Evolutionary conservation across 2,888 invertebrate species (phyloP).

Genomic region (Hyalella azteca): DNA sequence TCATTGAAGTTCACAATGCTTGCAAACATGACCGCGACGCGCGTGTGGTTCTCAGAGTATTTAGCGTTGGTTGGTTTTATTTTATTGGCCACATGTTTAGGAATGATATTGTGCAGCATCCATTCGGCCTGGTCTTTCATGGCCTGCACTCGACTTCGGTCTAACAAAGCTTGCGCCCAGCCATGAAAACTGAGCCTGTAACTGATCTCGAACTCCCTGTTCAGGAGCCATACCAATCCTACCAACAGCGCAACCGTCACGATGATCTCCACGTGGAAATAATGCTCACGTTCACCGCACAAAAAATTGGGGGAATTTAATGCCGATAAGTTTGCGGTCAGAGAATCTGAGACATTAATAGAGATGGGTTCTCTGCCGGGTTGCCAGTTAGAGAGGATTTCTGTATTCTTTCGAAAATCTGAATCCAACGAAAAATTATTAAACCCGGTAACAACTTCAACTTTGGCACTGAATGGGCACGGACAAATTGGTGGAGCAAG

Average conservation of each 20-base stretch:
- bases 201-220: slow-evolving; percentile 93
- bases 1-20: slow-evolving; percentile 97
- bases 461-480: slow-evolving; percentile 37
- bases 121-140: slow-evolving; percentile 96
- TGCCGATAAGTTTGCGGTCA: neutral
- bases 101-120: slow-evolving; percentile 95
- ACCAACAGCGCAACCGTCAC: slow-evolving; percentile 82
- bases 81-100: slow-evolving; percentile 91
- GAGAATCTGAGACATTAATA: slow-evolving; percentile 16
- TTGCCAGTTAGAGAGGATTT: neutral
- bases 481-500: slow-evolving; percentile 64
- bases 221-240: slow-evolving; percentile 88
- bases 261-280: slow-evolving; percentile 72
- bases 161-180: slow-evolving; percentile 85
- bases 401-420: neutral
- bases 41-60: slow-evolving; percentile 92
- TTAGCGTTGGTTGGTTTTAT: slow-evolving; percentile 80
- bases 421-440: neutral
- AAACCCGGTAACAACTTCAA: slow-evolving; percentile 1
- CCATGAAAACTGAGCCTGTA: slow-evolving; percentile 92
- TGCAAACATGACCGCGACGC: slow-evolving; percentile 93
- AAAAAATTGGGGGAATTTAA: neutral
- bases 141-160: slow-evolving; percentile 85
- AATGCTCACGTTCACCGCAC: neutral
- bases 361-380: neutral